A percentile compares a stretch with the other conserved stretches of the same genome.
phyloP scores from a whole-genome alignment of 2,888 invertebrate species.

The Spisula solida region DNA sequence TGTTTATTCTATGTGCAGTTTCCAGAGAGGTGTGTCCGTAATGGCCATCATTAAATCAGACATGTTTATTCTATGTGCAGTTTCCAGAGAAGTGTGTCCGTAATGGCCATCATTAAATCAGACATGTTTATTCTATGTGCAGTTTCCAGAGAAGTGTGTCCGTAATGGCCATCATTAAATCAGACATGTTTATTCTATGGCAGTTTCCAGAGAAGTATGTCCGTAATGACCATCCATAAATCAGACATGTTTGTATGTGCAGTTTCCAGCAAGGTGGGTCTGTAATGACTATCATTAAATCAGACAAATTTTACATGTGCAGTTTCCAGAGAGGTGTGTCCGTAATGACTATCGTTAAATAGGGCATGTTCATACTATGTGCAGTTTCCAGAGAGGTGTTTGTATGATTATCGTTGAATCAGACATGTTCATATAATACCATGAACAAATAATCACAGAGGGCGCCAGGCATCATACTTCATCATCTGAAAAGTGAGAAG shows the following conservation, averaged over 20 bases:
- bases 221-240: too few relatives aligned
- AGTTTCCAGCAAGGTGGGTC: too few relatives aligned
- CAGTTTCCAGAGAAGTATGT: too few relatives aligned
- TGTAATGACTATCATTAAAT: too few relatives aligned
- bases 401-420: not conserved
- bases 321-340: not conserved
- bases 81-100: not conserved
- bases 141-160: not conserved
- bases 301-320: too few relatives aligned
- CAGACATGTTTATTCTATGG: not conserved
- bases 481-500: constrained; percentile 34
- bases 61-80: too few relatives aligned
- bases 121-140: not conserved
- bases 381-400: not conserved
- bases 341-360: not conserved
- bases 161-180: not conserved
- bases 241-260: too few relatives aligned
- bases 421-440: not conserved
- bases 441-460: constrained; percentile 23
- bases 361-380: not conserved
- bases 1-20: too few relatives aligned
- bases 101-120: not conserved
- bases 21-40: too few relatives aligned
- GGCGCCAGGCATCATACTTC: constrained; percentile 26
- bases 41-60: too few relatives aligned